These are phyloP conservation scores for Calliphora vicina DNA, from an alignment of 1,140 invertebrate genomes.

Conservation along the genomic window DNA sequence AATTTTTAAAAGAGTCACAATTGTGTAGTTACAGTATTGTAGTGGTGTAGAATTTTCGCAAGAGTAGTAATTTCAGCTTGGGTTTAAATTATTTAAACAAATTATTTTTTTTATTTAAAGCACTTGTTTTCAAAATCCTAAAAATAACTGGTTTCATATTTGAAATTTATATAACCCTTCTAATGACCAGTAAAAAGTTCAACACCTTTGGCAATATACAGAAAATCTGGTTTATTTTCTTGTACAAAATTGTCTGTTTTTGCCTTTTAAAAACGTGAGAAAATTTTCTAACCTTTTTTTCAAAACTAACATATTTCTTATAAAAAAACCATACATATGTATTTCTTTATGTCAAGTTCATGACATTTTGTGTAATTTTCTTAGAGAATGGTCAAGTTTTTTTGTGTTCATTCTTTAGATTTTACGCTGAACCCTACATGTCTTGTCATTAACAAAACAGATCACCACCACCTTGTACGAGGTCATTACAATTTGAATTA, in stretches of 20 bases:
- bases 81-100: too few relatives aligned
- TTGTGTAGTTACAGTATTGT: too few relatives aligned
- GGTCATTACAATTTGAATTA: background rate
- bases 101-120: background rate
- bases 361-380: background rate
- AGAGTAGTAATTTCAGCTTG: too few relatives aligned
- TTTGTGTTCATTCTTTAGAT: background rate
- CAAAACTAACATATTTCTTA: background rate
- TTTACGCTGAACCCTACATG: slow-evolving; percentile 14
- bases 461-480: slow-evolving; percentile 8
- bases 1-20: too few relatives aligned
- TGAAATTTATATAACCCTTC: background rate
- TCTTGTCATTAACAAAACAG: background rate
- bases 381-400: background rate
- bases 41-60: too few relatives aligned
- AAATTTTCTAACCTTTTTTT: background rate
- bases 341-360: background rate
- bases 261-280: slow-evolving; percentile 8
- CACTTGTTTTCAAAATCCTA: background rate
- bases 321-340: background rate
- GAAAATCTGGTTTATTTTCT: too few relatives aligned
- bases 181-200: background rate
- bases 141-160: background rate
- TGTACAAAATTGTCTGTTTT: too few relatives aligned
- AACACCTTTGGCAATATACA: background rate